Evolutionary conservation across 2,113 vertebrate genomes (phyloP).

Genomic region (Setophaga coronata): DNA sequence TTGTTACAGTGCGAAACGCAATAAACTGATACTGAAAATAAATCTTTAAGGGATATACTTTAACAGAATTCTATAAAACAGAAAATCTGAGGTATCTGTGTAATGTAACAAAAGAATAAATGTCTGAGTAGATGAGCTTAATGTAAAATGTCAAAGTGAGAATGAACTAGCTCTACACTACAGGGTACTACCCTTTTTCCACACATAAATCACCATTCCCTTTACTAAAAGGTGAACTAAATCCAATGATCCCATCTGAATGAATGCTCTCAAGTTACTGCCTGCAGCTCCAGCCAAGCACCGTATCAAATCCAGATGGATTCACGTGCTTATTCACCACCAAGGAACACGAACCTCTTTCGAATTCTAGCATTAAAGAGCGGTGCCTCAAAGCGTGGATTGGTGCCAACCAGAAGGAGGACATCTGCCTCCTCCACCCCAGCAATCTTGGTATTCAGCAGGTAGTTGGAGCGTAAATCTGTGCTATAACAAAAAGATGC

Average conservation of each 20-base stretch:
- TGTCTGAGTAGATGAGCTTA: neutral
- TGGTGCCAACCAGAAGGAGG: slow-evolving; percentile 91
- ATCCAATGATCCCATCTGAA: neutral
- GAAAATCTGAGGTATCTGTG: neutral
- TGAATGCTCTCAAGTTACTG: neutral
- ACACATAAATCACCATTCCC: neutral
- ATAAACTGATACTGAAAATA: neutral
- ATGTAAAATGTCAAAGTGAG: neutral
- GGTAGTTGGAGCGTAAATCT: slow-evolving; percentile 95
- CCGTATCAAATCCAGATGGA: neutral
- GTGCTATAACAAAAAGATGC: slow-evolving; percentile 71
- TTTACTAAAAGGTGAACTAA: slow-evolving; percentile 13
- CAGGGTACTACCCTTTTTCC: neutral
- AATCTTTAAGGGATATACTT: neutral
- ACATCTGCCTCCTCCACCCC: slow-evolving; percentile 94
- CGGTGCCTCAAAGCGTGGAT: slow-evolving; percentile 95
- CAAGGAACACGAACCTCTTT: slow-evolving; percentile 84
- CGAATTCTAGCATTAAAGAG: slow-evolving; percentile 94
- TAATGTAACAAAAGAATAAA: neutral
- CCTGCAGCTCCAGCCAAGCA: neutral
- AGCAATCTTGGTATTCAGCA: slow-evolving; percentile 90
- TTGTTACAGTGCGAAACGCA: neutral
- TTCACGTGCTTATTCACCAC: neutral
- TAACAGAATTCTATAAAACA: neutral
- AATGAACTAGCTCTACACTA: neutral